phyloP scores from a whole-genome alignment of 1,140 invertebrate species.

The Drosophila jambulina region DNA sequence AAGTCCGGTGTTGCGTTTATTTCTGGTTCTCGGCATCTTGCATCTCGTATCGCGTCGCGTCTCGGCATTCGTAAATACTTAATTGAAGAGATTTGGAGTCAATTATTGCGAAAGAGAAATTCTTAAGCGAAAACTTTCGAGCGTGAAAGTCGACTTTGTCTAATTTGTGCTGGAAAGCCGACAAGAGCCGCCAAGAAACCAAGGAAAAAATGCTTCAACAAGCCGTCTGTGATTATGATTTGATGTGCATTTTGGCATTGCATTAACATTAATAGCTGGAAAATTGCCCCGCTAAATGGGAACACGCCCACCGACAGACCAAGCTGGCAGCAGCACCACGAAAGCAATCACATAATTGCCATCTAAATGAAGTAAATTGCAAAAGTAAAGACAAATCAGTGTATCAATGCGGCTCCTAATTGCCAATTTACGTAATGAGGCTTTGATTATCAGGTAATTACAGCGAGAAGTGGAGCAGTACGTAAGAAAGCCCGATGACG shows the following conservation, averaged over 20 bases:
- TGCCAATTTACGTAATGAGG: conserved; percentile 66
- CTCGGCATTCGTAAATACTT: conserved; percentile 65
- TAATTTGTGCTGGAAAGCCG: conserved; percentile 60
- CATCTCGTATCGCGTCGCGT: conserved; percentile 21
- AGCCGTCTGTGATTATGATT: conserved; percentile 44
- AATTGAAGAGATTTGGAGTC: conserved; percentile 79
- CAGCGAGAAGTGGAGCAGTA: conserved; percentile 54
- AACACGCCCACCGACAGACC: conserved; percentile 48
- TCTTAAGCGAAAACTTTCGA: conserved; percentile 73
- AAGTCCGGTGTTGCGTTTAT: conserved; percentile 41
- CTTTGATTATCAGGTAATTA: conserved; percentile 54
- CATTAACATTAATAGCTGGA: conserved; percentile 47
- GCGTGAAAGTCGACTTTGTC: conserved; percentile 71
- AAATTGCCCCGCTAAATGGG: conserved; percentile 61
- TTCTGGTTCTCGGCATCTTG: conserved; percentile 66
- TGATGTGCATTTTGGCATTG: conserved; percentile 55
- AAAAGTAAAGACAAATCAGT: conserved; percentile 45
- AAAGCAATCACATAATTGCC: conserved; percentile 60
- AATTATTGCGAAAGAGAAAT: conserved; percentile 82
- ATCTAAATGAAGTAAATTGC: conserved; percentile 63
- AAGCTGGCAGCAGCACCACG: conserved; percentile 1
- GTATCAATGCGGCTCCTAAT: conserved; percentile 51
- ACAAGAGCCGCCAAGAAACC: conserved; percentile 18
- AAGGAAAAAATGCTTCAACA: conserved; percentile 18
- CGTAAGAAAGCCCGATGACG: conserved; percentile 56